Percentiles rank a stretch among this genome's conserved stretches.
phyloP scores from a whole-genome alignment of 2,797 vertebrate genomes.

The Phoxinus dragarum region DNA sequence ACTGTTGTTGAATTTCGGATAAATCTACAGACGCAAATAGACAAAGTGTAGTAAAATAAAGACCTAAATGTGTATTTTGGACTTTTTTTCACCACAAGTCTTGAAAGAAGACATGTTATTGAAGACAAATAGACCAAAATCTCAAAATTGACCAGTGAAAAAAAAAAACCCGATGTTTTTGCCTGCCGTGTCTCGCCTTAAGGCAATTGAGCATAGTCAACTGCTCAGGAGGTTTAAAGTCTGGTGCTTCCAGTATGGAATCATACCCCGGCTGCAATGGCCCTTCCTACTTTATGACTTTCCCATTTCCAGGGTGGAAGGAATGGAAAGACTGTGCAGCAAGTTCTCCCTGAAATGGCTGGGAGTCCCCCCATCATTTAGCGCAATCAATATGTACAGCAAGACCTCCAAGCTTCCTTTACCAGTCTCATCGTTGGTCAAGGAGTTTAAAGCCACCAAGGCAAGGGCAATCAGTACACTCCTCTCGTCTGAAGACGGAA shows the following conservation, averaged over 20 bases:
- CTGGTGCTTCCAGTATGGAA: slow-evolving; percentile 11
- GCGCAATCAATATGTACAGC: neutral
- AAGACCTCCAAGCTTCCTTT: neutral
- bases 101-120: no score
- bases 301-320: slow-evolving; percentile 3
- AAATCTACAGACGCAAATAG: no score
- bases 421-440: neutral
- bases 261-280: neutral
- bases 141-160: no score
- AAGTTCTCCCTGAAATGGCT: neutral
- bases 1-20: no score
- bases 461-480: neutral
- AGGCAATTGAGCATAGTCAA: no score
- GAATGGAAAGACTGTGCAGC: slow-evolving; percentile 11
- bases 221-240: neutral
- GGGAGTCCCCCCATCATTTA: slow-evolving; percentile 3
- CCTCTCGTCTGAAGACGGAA: neutral
- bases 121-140: no score
- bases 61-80: no score
- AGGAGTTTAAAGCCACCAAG: neutral
- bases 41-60: no score
- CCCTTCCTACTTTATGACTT: slow-evolving; percentile 14
- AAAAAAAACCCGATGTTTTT: no score
- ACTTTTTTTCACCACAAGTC: no score
- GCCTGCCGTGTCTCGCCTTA: no score